Conservation (phyloP, 2,113 vertebrate genomes). For the Seriola aureovittata region DNA sequence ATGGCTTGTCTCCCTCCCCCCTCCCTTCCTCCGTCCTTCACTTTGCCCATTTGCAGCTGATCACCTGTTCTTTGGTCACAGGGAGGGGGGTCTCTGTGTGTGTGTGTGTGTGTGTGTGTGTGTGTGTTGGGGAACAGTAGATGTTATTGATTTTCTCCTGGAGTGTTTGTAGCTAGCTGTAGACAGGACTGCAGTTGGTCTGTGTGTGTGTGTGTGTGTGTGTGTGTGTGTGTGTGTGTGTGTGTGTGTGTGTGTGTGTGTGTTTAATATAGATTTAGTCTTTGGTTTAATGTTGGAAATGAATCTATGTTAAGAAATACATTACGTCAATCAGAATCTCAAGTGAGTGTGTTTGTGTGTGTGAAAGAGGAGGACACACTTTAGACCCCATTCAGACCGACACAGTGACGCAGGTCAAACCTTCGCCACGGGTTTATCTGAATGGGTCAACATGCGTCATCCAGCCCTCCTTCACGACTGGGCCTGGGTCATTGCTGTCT, state of each 20-base stretch:
- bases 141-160: slow-evolving; percentile 63
- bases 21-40: slow-evolving; percentile 16
- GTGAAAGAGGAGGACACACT: neutral
- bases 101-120: slow-evolving; percentile 46
- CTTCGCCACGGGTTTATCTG: neutral
- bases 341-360: neutral
- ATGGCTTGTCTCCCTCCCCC: slow-evolving; percentile 43
- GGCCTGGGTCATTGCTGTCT: too few species aligned
- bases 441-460: too few species aligned
- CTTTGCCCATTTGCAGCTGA: slow-evolving; percentile 66
- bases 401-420: neutral
- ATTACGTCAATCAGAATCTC: too few species aligned
- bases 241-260: slow-evolving; percentile 26
- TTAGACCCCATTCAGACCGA: neutral
- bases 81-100: slow-evolving; percentile 56
- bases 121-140: slow-evolving; percentile 21
- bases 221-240: slow-evolving; percentile 17
- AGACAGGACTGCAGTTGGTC: slow-evolving; percentile 8
- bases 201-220: slow-evolving; percentile 31
- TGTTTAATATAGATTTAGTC: neutral
- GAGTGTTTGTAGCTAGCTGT: neutral
- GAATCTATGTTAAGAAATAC: too few species aligned
- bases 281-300: too few species aligned
- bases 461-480: too few species aligned
- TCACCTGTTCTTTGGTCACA: slow-evolving; percentile 76